Evolutionary conservation across 2,797 vertebrate species (phyloP).

Genomic region (Rhynchonycteris naso): DNA sequence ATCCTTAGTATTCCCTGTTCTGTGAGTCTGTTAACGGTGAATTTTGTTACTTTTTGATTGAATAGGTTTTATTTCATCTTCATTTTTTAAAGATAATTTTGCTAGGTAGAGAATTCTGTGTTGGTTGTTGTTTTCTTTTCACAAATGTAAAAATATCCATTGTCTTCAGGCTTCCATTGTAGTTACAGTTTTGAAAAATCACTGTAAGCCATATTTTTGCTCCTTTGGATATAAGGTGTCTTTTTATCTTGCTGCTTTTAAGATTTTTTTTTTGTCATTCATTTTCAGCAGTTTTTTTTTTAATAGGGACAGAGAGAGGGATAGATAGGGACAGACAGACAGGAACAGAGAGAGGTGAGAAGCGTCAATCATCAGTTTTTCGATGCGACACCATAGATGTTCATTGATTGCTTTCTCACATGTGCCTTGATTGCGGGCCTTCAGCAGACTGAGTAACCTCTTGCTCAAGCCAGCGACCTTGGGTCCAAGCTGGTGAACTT

Average conservation of each 20-base stretch:
- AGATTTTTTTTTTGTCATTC: neutral
- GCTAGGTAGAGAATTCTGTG: neutral
- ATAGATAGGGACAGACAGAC: too few relatives aligned
- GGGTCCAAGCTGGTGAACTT: too few relatives aligned
- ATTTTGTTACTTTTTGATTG: slow-evolving; percentile 23
- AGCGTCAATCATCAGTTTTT: too few relatives aligned
- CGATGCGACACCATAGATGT: too few relatives aligned
- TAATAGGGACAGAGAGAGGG: too few relatives aligned
- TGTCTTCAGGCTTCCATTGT: neutral
- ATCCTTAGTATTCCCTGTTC: neutral
- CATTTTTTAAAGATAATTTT: slow-evolving; percentile 24
- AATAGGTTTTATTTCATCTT: slow-evolving; percentile 19
- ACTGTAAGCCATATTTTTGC: neutral
- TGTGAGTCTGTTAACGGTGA: neutral
- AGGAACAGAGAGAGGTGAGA: too few relatives aligned
- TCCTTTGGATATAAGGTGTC: neutral
- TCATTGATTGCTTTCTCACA: too few relatives aligned
- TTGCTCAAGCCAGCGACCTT: too few relatives aligned
- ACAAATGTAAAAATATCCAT: neutral
- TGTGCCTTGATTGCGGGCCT: too few relatives aligned
- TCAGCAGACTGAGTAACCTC: too few relatives aligned
- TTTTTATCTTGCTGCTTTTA: slow-evolving; percentile 22
- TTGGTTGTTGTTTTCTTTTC: neutral
- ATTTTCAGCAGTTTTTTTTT: slow-evolving; percentile 19
- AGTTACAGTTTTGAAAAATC: slow-evolving; percentile 12